Conservation (phyloP, 2,113 vertebrate genomes). For the Aythya baeri region DNA sequence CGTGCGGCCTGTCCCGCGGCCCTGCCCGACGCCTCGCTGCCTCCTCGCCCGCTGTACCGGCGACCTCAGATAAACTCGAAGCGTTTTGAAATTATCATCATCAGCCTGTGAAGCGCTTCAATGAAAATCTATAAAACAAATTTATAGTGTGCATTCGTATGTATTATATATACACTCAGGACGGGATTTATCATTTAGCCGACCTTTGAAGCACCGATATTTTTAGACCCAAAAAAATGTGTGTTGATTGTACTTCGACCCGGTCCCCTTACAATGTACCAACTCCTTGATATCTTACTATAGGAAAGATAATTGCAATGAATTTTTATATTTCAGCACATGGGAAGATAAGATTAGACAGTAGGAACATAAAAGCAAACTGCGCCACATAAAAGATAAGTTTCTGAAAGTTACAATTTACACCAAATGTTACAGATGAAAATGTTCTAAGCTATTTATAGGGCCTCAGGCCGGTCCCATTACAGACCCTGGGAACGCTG, state of each 20-base stretch:
- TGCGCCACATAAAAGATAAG: constrained; percentile 67
- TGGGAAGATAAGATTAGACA: constrained; percentile 70
- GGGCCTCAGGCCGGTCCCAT: background rate
- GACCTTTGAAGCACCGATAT: constrained; percentile 63
- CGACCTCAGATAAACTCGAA: constrained; percentile 54
- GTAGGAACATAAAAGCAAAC: constrained; percentile 70
- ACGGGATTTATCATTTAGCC: constrained; percentile 59
- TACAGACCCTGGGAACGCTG: background rate
- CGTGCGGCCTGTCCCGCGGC: background rate
- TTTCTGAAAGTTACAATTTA: constrained; percentile 71
- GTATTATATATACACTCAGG: constrained; percentile 52
- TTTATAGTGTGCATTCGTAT: constrained; percentile 53
- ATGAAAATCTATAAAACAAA: constrained; percentile 68
- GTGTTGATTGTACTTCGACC: constrained; percentile 47
- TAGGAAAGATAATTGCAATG: constrained; percentile 67
- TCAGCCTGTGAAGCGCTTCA: constrained; percentile 60
- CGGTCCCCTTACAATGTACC: background rate
- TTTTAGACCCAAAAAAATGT: constrained; percentile 58
- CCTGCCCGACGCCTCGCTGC: background rate
- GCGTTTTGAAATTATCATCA: constrained; percentile 45
- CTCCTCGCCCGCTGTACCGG: background rate
- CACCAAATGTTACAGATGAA: constrained; percentile 65
- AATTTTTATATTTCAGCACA: constrained; percentile 72
- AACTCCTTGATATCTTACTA: constrained; percentile 54
- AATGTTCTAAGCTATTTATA: constrained; percentile 60